Base-by-base conservation (phyloP, 2,888 invertebrate genomes). In the Lochmaea crataegi region DNA sequence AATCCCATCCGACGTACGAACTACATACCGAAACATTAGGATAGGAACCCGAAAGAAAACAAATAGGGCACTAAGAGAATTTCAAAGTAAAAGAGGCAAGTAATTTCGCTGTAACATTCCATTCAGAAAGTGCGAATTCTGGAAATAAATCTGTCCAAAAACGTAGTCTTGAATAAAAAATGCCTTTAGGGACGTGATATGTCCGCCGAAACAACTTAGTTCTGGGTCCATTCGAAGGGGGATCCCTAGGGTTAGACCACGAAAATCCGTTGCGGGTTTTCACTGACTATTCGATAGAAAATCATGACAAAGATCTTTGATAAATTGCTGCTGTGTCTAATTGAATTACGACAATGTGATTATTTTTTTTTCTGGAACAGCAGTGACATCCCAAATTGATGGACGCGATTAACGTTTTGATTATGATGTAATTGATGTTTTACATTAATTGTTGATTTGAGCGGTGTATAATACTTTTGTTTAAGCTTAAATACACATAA, bases 101-200 rank as follows among this genome's bases (percentile, higher is more conserved):
- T 69, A 64, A 68, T 68, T n/a, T 63, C 18, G 61, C 61, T 63
- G 68, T 61, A 63, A 68, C 38, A 64, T 69, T 69, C 63, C 69
- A 69, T 69, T 64, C 69, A 38, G 63, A 48, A 68, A 68, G 58
- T 69, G 64, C 56, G 64, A 69, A 41, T 69, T 64, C 69, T 69
- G 69, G 56, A 56, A 63, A 69, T 69, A 64, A 69, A 69, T 69
- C 69, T 63, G 64, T 45, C 69, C 69, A 63, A 63, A 64, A 63
- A 63, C 56, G 56, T 64, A 69, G 32, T 22, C 22, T 16, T 42
- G 51, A 69, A 68, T 68, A 63, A 68, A 68, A 69, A 69, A 69
- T 64, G 63, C 42, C 38, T 56, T 63, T 51, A 3, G 61, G 60
- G 51, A 64, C 69, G 67, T 68, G 67, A 45, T 60, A 60, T 45